Percentiles rank a stretch among this genome's conserved stretches.
Conservation (phyloP, 1,140 invertebrate genomes). For the Drosophila tsacasi region DNA sequence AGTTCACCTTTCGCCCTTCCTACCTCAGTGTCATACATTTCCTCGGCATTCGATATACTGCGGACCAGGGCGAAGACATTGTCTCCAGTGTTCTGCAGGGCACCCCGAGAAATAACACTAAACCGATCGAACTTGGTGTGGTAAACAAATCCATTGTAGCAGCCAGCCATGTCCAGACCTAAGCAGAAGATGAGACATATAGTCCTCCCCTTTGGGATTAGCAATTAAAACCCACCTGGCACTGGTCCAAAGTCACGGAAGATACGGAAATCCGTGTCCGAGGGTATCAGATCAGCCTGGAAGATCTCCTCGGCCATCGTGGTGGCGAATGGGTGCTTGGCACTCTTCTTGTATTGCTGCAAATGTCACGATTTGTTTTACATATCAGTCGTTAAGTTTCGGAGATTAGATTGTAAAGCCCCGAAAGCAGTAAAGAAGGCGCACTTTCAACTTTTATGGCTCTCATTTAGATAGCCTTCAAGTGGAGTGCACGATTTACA, state of each 20-base stretch:
- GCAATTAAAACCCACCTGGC: conserved; percentile 85
- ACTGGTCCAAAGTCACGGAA: conserved; percentile 92
- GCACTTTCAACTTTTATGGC: conserved; percentile 12
- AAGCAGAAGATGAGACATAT: conserved; percentile 64
- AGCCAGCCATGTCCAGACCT: conserved; percentile 95
- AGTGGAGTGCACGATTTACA: conserved; percentile 27
- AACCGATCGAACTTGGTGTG: conserved; percentile 94
- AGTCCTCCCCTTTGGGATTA: conserved; percentile 71
- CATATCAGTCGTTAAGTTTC: conserved; percentile 8
- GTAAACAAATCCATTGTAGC: conserved; percentile 96
- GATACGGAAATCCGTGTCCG: conserved; percentile 95
- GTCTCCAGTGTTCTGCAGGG: conserved; percentile 93
- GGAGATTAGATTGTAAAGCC: conserved; percentile 12
- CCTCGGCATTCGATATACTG: conserved; percentile 87
- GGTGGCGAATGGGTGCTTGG: conserved; percentile 92
- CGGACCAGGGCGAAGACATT: conserved; percentile 90
- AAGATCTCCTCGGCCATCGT: conserved; percentile 95
- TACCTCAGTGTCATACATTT: conserved; percentile 86
- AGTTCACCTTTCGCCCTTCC: conserved; percentile 65
- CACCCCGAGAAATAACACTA: conserved; percentile 90
- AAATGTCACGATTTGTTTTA: conserved; percentile 62
- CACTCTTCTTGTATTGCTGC: conserved; percentile 92
- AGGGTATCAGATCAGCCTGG: conserved; percentile 93
- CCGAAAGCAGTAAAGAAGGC: conserved; percentile 8
- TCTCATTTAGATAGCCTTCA: conserved; percentile 18